Evolutionary conservation across 2,888 invertebrate species (phyloP), one percentile per base, ranked within the genome.

Genomic region (Stegana nigrithorax): DNA sequence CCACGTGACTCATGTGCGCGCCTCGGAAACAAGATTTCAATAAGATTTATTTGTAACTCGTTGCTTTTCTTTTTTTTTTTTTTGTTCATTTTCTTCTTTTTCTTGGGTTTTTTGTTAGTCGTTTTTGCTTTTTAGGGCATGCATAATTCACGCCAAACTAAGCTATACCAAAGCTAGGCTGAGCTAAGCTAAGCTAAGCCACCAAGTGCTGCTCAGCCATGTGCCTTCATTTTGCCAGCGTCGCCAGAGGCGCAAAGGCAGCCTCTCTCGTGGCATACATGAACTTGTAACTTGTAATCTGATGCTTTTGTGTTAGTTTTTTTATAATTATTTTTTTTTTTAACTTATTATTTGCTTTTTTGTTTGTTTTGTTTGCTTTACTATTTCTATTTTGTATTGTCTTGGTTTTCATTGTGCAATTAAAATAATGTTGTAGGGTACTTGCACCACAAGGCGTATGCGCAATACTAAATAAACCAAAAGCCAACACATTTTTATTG

Each of bases 371-470:
- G 47, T 29, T 59, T 62, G 70, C 63, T 67, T n/a, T n/a, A n/a
- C n/a, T n/a, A n/a, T n/a, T n/a, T n/a, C n/a, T n/a, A n/a, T n/a
- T n/a, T n/a, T n/a, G n/a, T 68, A 72, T 75, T 75, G 75, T 73
- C 77, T 75, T 73, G 67, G 75, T 70, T 76, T 75, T 71, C 68
- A 75, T 75, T 76, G 73, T 75, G 68, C 68, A 76, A 75, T 73
- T 71, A 19, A 7, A 17, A 29, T 27, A 27, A 10, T 12, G 25
- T 44, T 57, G 25, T 23, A 17, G n/a, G 29, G 17, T 58, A 27
- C 29, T 55, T 47, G 75, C 65, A 67, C 69, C 72, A 72, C 75
- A 67, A 65, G 72, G 69, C 68, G 76, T 69, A 69, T 75, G 68
- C 64, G 68, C 74, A 70, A 67, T 51, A 60, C 57, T 29, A 42